A percentile compares a stretch with the other conserved stretches of the same genome.
Evolutionary conservation across 1,140 invertebrate genomes (phyloP).

Genomic region (Hirudo medicinalis): DNA sequence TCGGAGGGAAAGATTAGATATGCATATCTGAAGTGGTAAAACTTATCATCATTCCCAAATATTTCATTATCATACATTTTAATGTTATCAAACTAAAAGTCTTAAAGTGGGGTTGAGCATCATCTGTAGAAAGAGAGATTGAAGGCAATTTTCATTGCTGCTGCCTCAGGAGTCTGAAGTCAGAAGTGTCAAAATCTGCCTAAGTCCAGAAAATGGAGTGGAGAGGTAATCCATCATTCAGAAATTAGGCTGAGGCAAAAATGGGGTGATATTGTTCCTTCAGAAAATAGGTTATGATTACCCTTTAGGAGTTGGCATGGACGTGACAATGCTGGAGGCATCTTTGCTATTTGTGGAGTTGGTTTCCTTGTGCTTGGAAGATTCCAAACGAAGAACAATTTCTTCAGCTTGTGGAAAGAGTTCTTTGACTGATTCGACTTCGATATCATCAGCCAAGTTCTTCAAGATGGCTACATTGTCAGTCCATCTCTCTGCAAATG

Average conservation of each 20-base stretch:
- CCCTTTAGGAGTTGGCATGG: constrained; percentile 9
- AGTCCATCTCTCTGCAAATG: constrained; percentile 15
- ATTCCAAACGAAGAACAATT: constrained; percentile 8
- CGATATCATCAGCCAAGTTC: constrained; percentile 11
- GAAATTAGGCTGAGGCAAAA: too few relatives aligned
- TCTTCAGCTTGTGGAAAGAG: constrained; percentile 17
- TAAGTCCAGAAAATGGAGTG: too few relatives aligned
- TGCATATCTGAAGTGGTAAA: not conserved
- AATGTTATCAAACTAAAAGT: too few relatives aligned
- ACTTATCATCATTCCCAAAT: too few relatives aligned
- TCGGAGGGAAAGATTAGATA: constrained; percentile 1
- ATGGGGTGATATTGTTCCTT: too few relatives aligned
- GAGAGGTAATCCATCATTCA: too few relatives aligned
- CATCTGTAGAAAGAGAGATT: too few relatives aligned
- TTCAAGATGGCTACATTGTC: constrained; percentile 15
- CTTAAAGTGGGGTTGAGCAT: too few relatives aligned
- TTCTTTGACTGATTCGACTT: constrained; percentile 13
- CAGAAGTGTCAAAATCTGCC: too few relatives aligned
- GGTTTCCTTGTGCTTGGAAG: not conserved
- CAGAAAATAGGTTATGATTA: constrained; percentile 7
- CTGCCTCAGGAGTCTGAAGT: too few relatives aligned
- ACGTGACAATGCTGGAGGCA: not conserved
- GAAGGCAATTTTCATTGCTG: too few relatives aligned
- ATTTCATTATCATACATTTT: too few relatives aligned
- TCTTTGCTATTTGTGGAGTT: not conserved